These are phyloP conservation scores for Pachydiplax longipennis DNA, from an alignment of 2,888 invertebrate genomes.

Conservation along the genomic window DNA sequence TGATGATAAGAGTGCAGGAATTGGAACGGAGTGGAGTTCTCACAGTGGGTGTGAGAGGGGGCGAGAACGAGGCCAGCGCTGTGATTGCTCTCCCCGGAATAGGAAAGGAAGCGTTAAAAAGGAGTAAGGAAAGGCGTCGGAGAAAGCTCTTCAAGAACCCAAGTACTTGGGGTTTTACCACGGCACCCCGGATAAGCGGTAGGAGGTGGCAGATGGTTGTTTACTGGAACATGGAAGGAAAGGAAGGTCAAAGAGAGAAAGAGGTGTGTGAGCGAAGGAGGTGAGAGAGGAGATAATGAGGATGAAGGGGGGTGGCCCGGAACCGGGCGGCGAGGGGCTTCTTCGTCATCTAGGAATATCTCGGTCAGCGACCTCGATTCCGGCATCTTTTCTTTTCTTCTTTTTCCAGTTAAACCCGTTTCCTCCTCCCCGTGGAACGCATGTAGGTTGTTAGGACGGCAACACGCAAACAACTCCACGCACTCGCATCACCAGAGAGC, in stretches of 20 bases:
- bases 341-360: background rate
- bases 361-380: constrained; percentile 15
- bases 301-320: background rate
- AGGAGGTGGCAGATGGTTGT: background rate
- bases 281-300: background rate
- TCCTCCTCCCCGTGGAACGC: background rate
- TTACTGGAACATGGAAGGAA: background rate
- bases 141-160: background rate
- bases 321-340: background rate
- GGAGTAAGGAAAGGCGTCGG: background rate
- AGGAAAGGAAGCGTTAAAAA: constrained; percentile 11
- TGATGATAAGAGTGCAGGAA: background rate
- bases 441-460: background rate
- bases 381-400: background rate
- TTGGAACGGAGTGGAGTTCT: background rate
- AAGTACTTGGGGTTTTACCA: background rate
- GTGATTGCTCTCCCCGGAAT: background rate
- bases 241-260: background rate
- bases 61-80: constrained; percentile 5
- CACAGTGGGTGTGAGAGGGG: background rate
- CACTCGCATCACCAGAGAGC: background rate
- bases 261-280: background rate
- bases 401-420: constrained; percentile 15
- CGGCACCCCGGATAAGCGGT: background rate
- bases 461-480: background rate